A percentile compares a stretch with the other conserved stretches of the same genome.
phyloP scores from a whole-genome alignment of 1,140 invertebrate genomes.

The Musca domestica region DNA sequence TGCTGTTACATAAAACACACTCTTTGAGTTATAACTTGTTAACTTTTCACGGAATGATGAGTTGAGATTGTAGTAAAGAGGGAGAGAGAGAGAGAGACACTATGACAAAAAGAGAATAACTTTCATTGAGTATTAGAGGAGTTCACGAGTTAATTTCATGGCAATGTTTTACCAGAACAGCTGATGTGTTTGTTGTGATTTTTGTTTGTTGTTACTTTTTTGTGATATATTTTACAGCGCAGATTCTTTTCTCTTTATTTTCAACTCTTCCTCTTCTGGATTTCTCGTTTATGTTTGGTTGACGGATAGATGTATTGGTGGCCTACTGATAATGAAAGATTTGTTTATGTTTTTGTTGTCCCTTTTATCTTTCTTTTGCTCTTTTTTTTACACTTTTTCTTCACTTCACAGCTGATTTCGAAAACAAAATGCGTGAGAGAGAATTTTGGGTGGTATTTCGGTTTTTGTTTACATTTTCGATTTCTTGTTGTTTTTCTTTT shows the following conservation, averaged over 20 bases:
- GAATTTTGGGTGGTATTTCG: neutral
- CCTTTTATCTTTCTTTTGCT: neutral
- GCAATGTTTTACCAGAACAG: too few relatives aligned
- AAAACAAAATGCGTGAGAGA: neutral
- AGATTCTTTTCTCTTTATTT: conserved; percentile 7
- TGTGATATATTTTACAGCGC: neutral
- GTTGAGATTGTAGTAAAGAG: too few relatives aligned
- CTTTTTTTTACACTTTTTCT: conserved; percentile 1
- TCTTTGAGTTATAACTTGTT: too few relatives aligned
- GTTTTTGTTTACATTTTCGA: neutral
- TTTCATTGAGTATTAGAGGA: too few relatives aligned
- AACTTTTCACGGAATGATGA: too few relatives aligned
- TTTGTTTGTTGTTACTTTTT: neutral
- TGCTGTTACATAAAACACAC: too few relatives aligned
- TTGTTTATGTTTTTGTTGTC: conserved; percentile 1
- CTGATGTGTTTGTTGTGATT: neutral
- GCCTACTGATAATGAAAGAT: conserved; percentile 18
- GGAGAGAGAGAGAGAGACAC: too few relatives aligned
- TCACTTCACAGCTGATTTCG: conserved; percentile 13
- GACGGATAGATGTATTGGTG: neutral
- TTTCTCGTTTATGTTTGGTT: neutral
- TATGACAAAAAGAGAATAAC: too few relatives aligned
- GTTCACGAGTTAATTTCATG: too few relatives aligned
- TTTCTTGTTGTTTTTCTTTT: neutral
- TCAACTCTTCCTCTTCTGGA: neutral